Conservation (phyloP, 2,797 vertebrate genomes). For the Sylvilagus floridanus region DNA sequence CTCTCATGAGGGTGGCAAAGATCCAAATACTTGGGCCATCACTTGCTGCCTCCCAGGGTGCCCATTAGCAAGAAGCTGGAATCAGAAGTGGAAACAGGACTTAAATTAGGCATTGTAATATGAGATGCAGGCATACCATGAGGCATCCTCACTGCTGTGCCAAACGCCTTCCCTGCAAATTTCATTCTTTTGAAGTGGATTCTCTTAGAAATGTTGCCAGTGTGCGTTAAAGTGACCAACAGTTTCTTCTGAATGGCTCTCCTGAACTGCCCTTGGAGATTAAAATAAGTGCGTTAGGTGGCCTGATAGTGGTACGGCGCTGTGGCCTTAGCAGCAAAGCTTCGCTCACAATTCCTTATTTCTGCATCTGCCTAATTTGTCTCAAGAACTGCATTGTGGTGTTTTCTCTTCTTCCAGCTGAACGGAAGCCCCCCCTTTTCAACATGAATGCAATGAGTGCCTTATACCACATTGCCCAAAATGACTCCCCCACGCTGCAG, state of each 20-base stretch:
- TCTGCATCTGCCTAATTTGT: constrained; percentile 68
- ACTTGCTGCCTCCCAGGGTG: no score
- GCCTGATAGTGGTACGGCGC: constrained; percentile 65
- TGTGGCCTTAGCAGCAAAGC: constrained; percentile 65
- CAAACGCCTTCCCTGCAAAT: not conserved
- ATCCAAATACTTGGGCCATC: no score
- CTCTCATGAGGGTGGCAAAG: no score
- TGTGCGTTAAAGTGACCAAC: constrained; percentile 44
- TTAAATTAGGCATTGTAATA: no score
- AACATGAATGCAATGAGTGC: constrained; percentile 99
- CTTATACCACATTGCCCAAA: constrained; percentile 99
- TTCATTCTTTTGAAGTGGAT: not conserved
- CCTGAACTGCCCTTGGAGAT: constrained; percentile 71
- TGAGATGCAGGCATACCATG: no score
- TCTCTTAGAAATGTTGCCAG: constrained; percentile 19
- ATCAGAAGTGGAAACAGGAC: no score
- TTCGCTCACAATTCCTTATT: constrained; percentile 61
- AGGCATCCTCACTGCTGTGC: no score
- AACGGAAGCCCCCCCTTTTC: constrained; percentile 98
- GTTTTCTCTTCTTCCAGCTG: constrained; percentile 90
- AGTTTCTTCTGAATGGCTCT: constrained; percentile 73
- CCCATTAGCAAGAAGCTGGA: no score
- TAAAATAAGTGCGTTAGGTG: constrained; percentile 78
- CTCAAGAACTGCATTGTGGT: constrained; percentile 71
- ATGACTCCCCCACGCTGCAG: constrained; percentile 97